These are phyloP conservation scores for Malaclemys terrapin DNA, from an alignment of 2,113 vertebrate species.

Conservation along the genomic window DNA sequence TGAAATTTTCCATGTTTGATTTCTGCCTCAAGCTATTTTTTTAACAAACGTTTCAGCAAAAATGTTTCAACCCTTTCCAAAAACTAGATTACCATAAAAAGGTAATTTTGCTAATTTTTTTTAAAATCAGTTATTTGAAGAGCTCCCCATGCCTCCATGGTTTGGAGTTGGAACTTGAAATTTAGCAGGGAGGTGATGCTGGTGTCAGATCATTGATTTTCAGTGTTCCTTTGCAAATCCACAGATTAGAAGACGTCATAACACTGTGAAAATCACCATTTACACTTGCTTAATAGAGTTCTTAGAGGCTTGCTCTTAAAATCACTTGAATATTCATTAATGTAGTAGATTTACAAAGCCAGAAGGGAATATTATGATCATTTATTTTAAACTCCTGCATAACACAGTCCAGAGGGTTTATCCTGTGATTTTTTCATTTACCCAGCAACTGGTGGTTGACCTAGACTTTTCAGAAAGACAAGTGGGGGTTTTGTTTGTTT, in stretches of 20 bases:
- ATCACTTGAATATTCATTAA: not conserved
- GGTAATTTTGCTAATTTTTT: not conserved
- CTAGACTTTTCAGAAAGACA: not conserved
- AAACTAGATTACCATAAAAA: not conserved
- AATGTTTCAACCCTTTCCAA: not conserved
- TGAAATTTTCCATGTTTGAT: not conserved
- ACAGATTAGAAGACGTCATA: not conserved
- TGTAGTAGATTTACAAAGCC: not conserved
- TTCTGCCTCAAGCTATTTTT: not conserved
- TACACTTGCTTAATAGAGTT: not conserved
- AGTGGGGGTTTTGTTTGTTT: rapidly evolving
- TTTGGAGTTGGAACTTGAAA: not conserved
- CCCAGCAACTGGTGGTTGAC: not conserved
- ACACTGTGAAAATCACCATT: not conserved
- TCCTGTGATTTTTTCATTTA: not conserved
- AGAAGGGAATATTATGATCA: not conserved
- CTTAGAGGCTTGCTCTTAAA: not conserved
- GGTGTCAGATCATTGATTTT: not conserved
- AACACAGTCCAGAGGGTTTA: not conserved
- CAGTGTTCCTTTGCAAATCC: not conserved
- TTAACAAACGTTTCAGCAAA: not conserved
- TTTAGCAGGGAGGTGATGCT: not conserved
- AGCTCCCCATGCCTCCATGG: not conserved
- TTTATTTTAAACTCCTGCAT: not conserved
- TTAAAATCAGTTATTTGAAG: not conserved